phyloP scores from a whole-genome alignment of 2,113 vertebrate species.

The Gobiocypris rarus region DNA sequence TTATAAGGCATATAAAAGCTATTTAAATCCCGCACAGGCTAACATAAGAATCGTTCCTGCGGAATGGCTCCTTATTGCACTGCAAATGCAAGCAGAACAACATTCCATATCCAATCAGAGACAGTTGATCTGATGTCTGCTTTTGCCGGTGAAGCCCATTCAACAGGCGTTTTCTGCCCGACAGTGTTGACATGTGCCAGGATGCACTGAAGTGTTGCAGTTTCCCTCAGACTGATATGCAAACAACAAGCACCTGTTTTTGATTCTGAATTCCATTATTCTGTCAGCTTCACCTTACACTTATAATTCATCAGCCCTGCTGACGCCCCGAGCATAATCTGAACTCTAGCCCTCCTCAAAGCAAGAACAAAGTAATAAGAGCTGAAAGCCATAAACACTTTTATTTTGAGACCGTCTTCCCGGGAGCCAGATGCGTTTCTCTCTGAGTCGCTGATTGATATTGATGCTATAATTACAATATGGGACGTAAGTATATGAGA shows the following conservation, averaged over 20 bases:
- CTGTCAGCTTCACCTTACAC: slow-evolving; percentile 26
- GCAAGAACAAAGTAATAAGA: slow-evolving; percentile 15
- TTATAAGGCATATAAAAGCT: not conserved
- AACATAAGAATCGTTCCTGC: not conserved
- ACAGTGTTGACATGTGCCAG: slow-evolving; percentile 49
- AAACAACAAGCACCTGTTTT: slow-evolving; percentile 28
- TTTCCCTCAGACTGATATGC: slow-evolving; percentile 28
- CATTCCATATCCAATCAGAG: slow-evolving; percentile 13
- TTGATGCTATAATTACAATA: slow-evolving; percentile 47
- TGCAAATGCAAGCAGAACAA: not conserved
- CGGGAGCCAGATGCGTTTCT: slow-evolving; percentile 14
- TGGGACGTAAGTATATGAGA: not conserved
- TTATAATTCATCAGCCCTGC: slow-evolving; percentile 6
- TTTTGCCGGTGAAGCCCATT: not conserved
- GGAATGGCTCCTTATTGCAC: no score
- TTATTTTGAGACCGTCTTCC: slow-evolving; percentile 40
- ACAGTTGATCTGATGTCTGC: slow-evolving; percentile 34
- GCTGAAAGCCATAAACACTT: slow-evolving; percentile 40
- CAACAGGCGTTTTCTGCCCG: slow-evolving; percentile 28
- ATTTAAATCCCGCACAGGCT: not conserved
- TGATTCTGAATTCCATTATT: slow-evolving; percentile 41
- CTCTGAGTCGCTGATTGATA: slow-evolving; percentile 12
- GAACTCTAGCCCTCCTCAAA: slow-evolving; percentile 9
- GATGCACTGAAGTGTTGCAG: slow-evolving; percentile 46
- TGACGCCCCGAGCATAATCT: slow-evolving; percentile 5